Evolutionary conservation across 2,113 vertebrate species (phyloP), one percentile per base, ranked within the genome.

Genomic region (Girardinichthys multiradiatus): DNA sequence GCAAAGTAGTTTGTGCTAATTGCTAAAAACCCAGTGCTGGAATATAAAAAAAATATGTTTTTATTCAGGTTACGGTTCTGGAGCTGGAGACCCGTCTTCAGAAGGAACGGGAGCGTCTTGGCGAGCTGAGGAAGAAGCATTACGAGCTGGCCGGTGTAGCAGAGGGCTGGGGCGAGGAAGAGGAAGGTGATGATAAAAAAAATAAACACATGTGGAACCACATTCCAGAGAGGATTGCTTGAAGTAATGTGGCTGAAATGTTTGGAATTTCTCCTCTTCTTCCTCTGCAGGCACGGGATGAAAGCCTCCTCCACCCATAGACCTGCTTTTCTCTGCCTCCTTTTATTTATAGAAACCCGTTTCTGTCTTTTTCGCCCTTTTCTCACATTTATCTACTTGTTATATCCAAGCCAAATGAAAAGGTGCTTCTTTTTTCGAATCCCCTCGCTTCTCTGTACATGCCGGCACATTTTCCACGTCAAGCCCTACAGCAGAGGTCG

Each of bases 91-190:
- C 93, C 0, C 95, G 96, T 30, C 90, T 99, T 71, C 97, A 99
- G 93, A 99, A 96, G 90, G 97, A 99, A 85, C 93, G 97, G 11
- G 96, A 97, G 79, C 96, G 95, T 69, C 94, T 99, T 35, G 97
- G 98, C 10, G 97, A 97, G 59, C 94, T 99, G 83, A 95, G 98
- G 78, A 98, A 98, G 91, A 99, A 99, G 85, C 98, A 99, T 89
- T 99, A 99, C 0, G 95, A 98, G 84, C 92, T 99, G 76, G 98
- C 97, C 0, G 97, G 97, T 0, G 97, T 96, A 12, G 96, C 97
- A 0, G 97, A 99, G 82, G 97, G 97, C 87, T 99, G 98, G 97
- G 96, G 95, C 26, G 89, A 89, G 51, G 88, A 93, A 70, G 92
- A 94, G 0, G 96, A 92, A 31, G 93, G 93, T 93, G 45, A 64